Percentiles rank a stretch among this genome's conserved stretches.
These are phyloP conservation scores for Leptopilina clavipes DNA, from an alignment of 1,140 invertebrate genomes.

Conservation along the genomic window DNA sequence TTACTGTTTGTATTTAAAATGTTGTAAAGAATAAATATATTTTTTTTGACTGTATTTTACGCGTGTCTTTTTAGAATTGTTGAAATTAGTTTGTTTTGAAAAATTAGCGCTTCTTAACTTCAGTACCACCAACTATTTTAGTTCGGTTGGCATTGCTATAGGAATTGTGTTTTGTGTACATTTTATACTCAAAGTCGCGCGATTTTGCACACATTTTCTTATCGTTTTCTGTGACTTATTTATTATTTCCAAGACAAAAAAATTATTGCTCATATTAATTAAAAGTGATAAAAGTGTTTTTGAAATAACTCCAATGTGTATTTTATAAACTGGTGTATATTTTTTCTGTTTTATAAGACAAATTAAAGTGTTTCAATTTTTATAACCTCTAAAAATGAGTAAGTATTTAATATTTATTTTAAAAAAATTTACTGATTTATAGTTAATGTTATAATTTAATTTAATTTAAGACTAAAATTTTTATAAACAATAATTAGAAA, in stretches of 20 bases:
- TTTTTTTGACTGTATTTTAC: background rate
- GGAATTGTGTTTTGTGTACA: too few species aligned
- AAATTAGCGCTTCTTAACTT: too few species aligned
- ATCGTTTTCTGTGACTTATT: too few species aligned
- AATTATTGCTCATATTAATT: background rate
- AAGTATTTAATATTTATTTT: background rate
- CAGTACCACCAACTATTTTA: too few species aligned
- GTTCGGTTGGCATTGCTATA: too few species aligned
- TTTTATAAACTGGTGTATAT: background rate
- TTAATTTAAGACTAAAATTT: too few species aligned
- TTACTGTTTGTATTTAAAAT: conserved; percentile 9
- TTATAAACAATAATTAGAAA: too few species aligned
- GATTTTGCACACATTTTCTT: too few species aligned
- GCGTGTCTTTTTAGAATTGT: background rate
- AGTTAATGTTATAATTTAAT: too few species aligned
- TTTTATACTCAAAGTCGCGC: too few species aligned
- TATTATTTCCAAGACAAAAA: too few species aligned
- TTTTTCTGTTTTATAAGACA: background rate
- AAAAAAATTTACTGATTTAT: background rate
- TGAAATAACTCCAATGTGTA: background rate
- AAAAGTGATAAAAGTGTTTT: background rate
- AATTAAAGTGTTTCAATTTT: conserved; percentile 9
- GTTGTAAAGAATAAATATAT: background rate
- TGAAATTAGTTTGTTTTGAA: too few species aligned
- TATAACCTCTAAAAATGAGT: conserved; percentile 26